Percentiles rank a stretch among this genome's conserved stretches.
phyloP scores from a whole-genome alignment of 2,797 vertebrate species.

The Cryptoprocta ferox region DNA sequence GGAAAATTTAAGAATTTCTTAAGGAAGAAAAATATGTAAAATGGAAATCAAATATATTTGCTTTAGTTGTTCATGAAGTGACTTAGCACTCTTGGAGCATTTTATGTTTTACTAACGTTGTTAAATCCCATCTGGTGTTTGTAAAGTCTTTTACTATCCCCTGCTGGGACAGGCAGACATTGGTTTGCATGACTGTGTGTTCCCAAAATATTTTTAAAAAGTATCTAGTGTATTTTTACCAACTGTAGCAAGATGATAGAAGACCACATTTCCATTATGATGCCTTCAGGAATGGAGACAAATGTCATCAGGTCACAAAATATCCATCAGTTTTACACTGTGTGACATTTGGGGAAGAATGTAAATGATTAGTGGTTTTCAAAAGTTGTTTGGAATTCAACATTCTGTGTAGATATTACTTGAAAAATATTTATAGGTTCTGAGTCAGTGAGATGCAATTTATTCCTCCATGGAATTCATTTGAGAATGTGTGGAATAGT shows the following conservation, averaged over 20 bases:
- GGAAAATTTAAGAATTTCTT: slow-evolving; percentile 68
- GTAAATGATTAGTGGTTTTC: slow-evolving; percentile 80
- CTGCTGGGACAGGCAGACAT: slow-evolving; percentile 86
- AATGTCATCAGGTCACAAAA: slow-evolving; percentile 81
- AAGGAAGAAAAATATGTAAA: slow-evolving; percentile 75
- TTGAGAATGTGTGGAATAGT: slow-evolving; percentile 71
- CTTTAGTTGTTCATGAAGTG: slow-evolving; percentile 74
- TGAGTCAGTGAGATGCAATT: slow-evolving; percentile 80
- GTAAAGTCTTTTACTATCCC: slow-evolving; percentile 86
- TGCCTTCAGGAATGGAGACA: slow-evolving; percentile 79
- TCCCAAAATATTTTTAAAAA: slow-evolving; percentile 85
- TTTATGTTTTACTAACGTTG: slow-evolving; percentile 83
- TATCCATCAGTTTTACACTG: slow-evolving; percentile 80
- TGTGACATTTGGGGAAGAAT: slow-evolving; percentile 80
- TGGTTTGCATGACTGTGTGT: slow-evolving; percentile 84
- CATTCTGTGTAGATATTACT: slow-evolving; percentile 74
- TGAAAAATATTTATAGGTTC: slow-evolving; percentile 81
- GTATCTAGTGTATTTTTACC: slow-evolving; percentile 80
- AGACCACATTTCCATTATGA: slow-evolving; percentile 81
- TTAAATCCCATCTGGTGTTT: slow-evolving; percentile 88
- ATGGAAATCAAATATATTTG: slow-evolving; percentile 80
- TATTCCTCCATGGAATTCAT: slow-evolving; percentile 76
- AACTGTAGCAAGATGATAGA: slow-evolving; percentile 81
- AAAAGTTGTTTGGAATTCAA: slow-evolving; percentile 80
- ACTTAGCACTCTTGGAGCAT: slow-evolving; percentile 75